These are phyloP conservation scores for Microplitis demolitor DNA, from an alignment of 1,140 invertebrate species.

Conservation along the genomic window DNA sequence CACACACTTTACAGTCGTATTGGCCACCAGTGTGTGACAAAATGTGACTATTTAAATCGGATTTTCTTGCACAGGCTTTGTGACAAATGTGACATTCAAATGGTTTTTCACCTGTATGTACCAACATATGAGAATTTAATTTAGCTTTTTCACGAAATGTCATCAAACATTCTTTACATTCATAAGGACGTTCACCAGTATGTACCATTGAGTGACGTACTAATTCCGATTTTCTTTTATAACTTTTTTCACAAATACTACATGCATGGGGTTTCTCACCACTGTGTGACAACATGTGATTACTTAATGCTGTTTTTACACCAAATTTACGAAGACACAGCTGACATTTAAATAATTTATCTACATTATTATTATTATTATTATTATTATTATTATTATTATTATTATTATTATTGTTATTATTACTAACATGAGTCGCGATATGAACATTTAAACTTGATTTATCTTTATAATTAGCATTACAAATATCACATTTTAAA, in stretches of 20 bases:
- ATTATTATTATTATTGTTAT: slow-evolving; percentile 50
- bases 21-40: slow-evolving; percentile 60
- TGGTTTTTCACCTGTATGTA: slow-evolving; percentile 70
- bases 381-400: too few species aligned
- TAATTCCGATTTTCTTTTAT: slow-evolving; percentile 61
- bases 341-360: slow-evolving; percentile 73
- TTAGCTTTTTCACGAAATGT: slow-evolving; percentile 64
- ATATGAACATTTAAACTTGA: not conserved
- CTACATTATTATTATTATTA: too few species aligned
- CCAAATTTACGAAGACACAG: slow-evolving; percentile 52
- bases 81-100: slow-evolving; percentile 71
- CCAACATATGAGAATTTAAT: slow-evolving; percentile 72
- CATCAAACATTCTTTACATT: slow-evolving; percentile 63
- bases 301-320: slow-evolving; percentile 52
- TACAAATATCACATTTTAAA: not conserved
- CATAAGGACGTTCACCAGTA: slow-evolving; percentile 63
- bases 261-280: slow-evolving; percentile 65
- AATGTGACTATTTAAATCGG: slow-evolving; percentile 58
- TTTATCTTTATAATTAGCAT: not conserved
- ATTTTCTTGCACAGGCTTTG: slow-evolving; percentile 55
- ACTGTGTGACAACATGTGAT: slow-evolving; percentile 55
- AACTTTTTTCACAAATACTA: slow-evolving; percentile 62
- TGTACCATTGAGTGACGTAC: slow-evolving; percentile 62
- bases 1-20: slow-evolving; percentile 75
- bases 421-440: slow-evolving; percentile 67